Conservation (phyloP, 2,113 vertebrate species). For the Myodes glareolus region DNA sequence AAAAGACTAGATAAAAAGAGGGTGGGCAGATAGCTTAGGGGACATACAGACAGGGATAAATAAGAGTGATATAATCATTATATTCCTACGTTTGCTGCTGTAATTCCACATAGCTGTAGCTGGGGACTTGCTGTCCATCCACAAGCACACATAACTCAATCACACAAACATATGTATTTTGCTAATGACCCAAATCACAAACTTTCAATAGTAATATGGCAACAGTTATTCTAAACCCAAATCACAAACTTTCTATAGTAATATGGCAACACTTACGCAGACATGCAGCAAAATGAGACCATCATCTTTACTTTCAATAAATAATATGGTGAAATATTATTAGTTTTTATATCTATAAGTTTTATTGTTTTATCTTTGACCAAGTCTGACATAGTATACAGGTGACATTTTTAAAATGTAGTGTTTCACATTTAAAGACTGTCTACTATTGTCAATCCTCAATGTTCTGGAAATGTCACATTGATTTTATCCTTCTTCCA, state of each 20-base stretch:
- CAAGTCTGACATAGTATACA: slow-evolving; percentile 85
- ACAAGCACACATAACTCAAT: neutral
- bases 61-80: neutral
- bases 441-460: slow-evolving; percentile 86
- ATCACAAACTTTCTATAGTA: slow-evolving; percentile 43
- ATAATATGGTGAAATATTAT: slow-evolving; percentile 82
- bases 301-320: slow-evolving; percentile 80
- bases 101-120: neutral
- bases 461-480: slow-evolving; percentile 89
- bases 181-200: slow-evolving; percentile 45
- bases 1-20: neutral
- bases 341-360: slow-evolving; percentile 85
- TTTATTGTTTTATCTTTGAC: slow-evolving; percentile 87
- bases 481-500: slow-evolving; percentile 89
- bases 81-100: neutral
- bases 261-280: slow-evolving; percentile 64
- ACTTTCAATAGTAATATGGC: slow-evolving; percentile 41
- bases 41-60: neutral
- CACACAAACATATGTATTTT: slow-evolving; percentile 8
- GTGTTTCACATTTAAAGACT: slow-evolving; percentile 85
- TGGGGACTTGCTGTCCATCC: neutral
- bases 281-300: slow-evolving; percentile 60
- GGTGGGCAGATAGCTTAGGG: neutral
- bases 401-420: slow-evolving; percentile 89
- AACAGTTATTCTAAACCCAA: slow-evolving; percentile 44